Evolutionary conservation across 2,888 invertebrate species (phyloP).

Genomic region (Archips xylosteana): DNA sequence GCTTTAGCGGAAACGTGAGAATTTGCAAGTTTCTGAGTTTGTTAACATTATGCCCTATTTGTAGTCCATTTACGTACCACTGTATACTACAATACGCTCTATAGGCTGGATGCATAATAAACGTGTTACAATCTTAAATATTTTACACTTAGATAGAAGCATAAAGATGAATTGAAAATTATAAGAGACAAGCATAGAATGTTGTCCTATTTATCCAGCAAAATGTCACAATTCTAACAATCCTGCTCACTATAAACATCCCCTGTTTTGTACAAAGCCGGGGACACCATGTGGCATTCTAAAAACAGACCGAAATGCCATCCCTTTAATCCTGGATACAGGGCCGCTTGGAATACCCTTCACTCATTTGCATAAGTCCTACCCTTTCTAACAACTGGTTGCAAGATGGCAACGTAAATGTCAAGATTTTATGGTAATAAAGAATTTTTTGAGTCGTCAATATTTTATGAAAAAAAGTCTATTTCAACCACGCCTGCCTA

Average conservation of each 20-base stretch:
- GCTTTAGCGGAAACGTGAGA: no score
- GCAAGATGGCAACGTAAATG: constrained; percentile 73
- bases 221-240: constrained; percentile 32
- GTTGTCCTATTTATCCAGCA: not conserved
- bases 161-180: not conserved
- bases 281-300: constrained; percentile 76
- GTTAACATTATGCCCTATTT: no score
- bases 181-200: not conserved
- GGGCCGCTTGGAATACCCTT: constrained; percentile 67
- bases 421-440: constrained; percentile 59
- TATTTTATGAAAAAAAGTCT: not conserved
- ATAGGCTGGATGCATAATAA: not conserved
- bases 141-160: not conserved
- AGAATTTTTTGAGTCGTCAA: not conserved
- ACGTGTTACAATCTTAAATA: not conserved
- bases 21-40: no score
- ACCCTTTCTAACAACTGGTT: constrained; percentile 58
- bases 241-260: constrained; percentile 51
- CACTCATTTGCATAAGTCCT: constrained; percentile 81
- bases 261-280: constrained; percentile 63
- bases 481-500: no score
- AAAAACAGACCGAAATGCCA: constrained; percentile 72
- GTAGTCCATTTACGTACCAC: no score
- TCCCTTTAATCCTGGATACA: constrained; percentile 72
- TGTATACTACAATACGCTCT: no score